A percentile compares a stretch with the other conserved stretches of the same genome.
These are phyloP conservation scores for Myoxocephalus aenaeus DNA, from an alignment of 2,797 vertebrate genomes.

Conservation along the genomic window DNA sequence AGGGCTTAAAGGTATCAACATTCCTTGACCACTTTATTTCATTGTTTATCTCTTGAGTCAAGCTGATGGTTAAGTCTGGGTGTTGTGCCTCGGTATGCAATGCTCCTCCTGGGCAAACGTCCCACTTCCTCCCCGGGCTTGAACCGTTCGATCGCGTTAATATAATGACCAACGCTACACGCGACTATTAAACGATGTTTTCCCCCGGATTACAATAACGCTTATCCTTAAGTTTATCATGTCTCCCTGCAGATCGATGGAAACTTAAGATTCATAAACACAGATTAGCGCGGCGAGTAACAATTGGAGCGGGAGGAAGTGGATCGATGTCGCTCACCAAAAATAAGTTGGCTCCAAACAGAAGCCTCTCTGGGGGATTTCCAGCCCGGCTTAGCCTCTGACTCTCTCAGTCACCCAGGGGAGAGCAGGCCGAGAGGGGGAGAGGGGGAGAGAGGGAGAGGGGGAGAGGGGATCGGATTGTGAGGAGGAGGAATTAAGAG, in stretches of 20 bases:
- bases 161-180: constrained; percentile 94
- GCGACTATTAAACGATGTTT: constrained; percentile 92
- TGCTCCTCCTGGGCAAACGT: constrained; percentile 70
- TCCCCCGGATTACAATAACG: constrained; percentile 92
- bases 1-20: too few relatives aligned
- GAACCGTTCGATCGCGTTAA: constrained; percentile 87
- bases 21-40: constrained; percentile 38
- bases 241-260: constrained; percentile 90
- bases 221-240: constrained; percentile 95
- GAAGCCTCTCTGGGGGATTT: constrained; percentile 81
- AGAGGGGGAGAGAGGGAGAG: constrained; percentile 35
- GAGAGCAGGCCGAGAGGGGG: constrained; percentile 47
- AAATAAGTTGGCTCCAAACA: constrained; percentile 90
- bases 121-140: constrained; percentile 62
- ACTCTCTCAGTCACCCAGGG: constrained; percentile 62
- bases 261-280: constrained; percentile 91
- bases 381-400: constrained; percentile 64
- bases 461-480: constrained; percentile 40
- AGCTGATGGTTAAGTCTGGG: constrained; percentile 61
- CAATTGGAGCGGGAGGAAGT: constrained; percentile 86
- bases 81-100: constrained; percentile 56
- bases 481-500: constrained; percentile 59
- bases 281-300: constrained; percentile 96
- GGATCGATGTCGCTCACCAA: constrained; percentile 93
- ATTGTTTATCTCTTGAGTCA: constrained; percentile 41